Conservation (phyloP, 2,113 vertebrate species). For the Hyla sarda region DNA sequence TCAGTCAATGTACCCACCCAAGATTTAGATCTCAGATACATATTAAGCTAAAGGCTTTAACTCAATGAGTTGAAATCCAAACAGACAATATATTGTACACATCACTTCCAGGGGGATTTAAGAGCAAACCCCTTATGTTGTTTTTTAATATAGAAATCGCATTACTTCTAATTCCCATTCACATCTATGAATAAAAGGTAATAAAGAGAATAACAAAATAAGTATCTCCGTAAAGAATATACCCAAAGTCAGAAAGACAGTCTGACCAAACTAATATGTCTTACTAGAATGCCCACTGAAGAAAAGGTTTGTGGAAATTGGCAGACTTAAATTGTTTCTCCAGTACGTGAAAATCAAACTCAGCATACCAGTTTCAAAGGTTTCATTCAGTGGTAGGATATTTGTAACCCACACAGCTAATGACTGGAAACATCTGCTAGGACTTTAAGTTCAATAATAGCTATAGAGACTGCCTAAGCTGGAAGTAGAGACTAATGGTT, state of each 20-base stretch:
- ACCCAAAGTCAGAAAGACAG: slow-evolving; percentile 11
- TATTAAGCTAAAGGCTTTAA: slow-evolving; percentile 17
- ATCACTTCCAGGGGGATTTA: background rate
- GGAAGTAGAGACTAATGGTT: background rate
- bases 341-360: background rate
- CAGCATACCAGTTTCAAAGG: background rate
- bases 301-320: slow-evolving; percentile 11
- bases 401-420: background rate
- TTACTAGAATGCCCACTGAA: background rate
- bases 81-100: slow-evolving; percentile 13
- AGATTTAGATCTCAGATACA: background rate
- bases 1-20: slow-evolving; percentile 21
- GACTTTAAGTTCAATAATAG: background rate
- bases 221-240: background rate
- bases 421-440: background rate
- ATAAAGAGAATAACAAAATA: slow-evolving; percentile 25
- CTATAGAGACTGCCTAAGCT: background rate
- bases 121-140: background rate
- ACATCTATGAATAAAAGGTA: slow-evolving; percentile 19
- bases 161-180: slow-evolving; percentile 2
- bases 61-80: background rate
- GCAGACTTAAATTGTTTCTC: background rate
- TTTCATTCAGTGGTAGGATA: background rate
- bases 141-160: background rate
- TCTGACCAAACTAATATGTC: slow-evolving; percentile 10